phyloP scores from a whole-genome alignment of 2,113 vertebrate species.

The Picathartes gymnocephalus region DNA sequence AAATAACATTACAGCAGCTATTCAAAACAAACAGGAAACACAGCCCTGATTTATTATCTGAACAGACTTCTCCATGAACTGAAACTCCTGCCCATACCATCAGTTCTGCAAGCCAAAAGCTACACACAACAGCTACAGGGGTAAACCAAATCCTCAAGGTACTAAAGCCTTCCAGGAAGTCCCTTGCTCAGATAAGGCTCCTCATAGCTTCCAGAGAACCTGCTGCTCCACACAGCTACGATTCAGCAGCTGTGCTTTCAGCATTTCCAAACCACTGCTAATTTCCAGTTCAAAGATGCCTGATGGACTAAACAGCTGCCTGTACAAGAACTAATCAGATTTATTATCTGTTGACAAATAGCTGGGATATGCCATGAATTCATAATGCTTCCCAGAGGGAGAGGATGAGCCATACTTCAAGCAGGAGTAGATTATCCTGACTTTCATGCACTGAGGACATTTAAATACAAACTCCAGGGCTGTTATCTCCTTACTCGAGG shows the following conservation, averaged over 20 bases:
- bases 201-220: neutral
- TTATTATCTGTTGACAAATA: conserved; percentile 19
- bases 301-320: neutral
- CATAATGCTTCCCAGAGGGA: neutral
- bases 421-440: neutral
- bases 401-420: neutral
- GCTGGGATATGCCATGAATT: neutral
- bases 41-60: neutral
- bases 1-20: neutral
- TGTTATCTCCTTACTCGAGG: neutral
- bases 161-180: neutral
- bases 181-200: neutral
- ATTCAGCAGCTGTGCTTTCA: neutral
- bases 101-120: neutral
- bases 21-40: neutral
- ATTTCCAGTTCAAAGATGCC: neutral
- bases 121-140: neutral
- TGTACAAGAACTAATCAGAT: neutral
- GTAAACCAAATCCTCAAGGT: neutral
- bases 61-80: neutral
- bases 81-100: neutral
- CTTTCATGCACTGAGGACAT: neutral
- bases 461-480: neutral
- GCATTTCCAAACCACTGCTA: neutral
- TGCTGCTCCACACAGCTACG: neutral